Base-by-base conservation (phyloP, 1,140 invertebrate species). In the Drepana arcuata region DNA sequence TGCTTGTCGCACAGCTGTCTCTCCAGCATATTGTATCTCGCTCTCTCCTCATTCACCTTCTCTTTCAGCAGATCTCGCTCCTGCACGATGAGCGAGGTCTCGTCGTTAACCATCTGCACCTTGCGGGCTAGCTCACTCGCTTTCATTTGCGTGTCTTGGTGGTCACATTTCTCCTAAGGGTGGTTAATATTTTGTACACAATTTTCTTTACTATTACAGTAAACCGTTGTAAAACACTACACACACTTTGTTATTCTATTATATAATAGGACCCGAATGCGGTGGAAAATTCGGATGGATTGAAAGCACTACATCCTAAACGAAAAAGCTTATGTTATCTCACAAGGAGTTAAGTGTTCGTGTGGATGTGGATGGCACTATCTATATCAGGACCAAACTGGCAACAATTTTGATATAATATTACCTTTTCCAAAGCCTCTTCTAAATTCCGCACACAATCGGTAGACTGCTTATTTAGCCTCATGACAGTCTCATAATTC, bases 371-470 rank as follows among this genome's bases (percentile, higher is more conserved):
- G n/a, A n/a, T n/a, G n/a, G n/a, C n/a, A n/a, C n/a, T n/a, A n/a
- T n/a, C n/a, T n/a, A n/a, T n/a, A n/a, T n/a, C n/a, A n/a, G n/a
- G n/a, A n/a, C n/a, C n/a, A n/a, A n/a, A n/a, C n/a, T n/a, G n/a
- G 11, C 27, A 27, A 29, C 7, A 11, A 25, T 23, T 11, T 30
- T 34, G 16, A 7, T 7, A 29, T 34, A 40, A 24, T 34, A n/a
- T 59, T 62, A 87, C 87, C 59, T 86, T 86, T 38, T 78, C 75
- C 23, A 86, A 54, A 55, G 84, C 74, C 18, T 83, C 67, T 58
- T 87, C 84, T 34, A 86, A 74, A 50, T 82, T 73, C 35, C 58
- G 75, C 9, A 87, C 50, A 60, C 84, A 86, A 29, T 86, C 83
- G 2, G 80, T 68, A 4, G 85, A 77, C 41, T 84, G 79, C 40